phyloP scores from a whole-genome alignment of 2,113 vertebrate species.

The Geococcyx californianus region DNA sequence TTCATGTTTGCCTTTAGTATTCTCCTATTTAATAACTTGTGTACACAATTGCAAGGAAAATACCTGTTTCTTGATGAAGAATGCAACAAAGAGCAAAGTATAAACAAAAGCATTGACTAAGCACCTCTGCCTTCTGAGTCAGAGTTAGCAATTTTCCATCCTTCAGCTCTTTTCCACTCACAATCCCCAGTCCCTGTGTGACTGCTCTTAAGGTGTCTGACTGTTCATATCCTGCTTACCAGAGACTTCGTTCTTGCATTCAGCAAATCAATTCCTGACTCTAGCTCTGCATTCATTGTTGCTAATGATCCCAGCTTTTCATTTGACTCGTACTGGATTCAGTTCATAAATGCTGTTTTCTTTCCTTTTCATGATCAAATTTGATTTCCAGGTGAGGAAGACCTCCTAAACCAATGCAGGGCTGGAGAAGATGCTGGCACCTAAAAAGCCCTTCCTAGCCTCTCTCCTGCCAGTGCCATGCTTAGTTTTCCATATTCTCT shows the following conservation, averaged over 20 bases:
- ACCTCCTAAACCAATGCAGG: background rate
- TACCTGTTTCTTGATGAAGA: background rate
- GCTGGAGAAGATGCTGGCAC: background rate
- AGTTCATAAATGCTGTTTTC: rapidly evolving
- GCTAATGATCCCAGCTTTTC: background rate
- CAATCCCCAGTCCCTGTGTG: background rate
- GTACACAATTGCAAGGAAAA: background rate
- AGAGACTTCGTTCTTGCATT: background rate
- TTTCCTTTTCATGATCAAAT: background rate
- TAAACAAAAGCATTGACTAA: background rate
- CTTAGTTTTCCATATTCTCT: background rate
- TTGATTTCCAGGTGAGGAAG: background rate
- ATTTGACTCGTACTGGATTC: background rate
- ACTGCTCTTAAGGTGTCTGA: background rate
- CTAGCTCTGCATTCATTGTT: background rate
- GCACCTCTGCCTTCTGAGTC: background rate
- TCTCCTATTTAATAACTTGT: background rate
- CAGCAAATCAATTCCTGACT: background rate
- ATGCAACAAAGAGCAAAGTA: background rate
- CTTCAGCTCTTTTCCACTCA: background rate
- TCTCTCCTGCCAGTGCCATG: background rate
- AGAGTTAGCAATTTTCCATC: background rate
- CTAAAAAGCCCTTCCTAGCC: background rate
- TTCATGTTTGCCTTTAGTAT: background rate
- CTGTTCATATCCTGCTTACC: background rate